Evolutionary conservation across 2,888 invertebrate genomes (phyloP).

Genomic region (Punctoribates punctum): DNA sequence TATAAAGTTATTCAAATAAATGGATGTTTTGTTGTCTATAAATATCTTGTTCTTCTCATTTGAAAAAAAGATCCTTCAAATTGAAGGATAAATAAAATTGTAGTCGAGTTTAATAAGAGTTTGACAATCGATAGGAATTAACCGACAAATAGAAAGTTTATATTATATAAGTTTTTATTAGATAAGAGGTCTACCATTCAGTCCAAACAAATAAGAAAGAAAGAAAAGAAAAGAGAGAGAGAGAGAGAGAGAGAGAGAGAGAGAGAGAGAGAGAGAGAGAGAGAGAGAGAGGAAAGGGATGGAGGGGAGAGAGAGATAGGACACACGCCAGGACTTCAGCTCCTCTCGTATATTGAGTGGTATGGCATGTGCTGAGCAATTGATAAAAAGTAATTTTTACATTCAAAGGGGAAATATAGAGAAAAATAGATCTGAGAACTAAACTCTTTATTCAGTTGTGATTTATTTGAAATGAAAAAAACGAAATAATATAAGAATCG

Average conservation of each 20-base stretch:
- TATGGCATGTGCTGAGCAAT: constrained; percentile 3
- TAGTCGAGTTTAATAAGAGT: no score
- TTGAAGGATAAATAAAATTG: no score
- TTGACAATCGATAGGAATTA: no score
- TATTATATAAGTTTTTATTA: background rate
- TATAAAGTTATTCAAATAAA: no score
- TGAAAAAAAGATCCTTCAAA: no score
- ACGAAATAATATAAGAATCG: background rate
- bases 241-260: no score
- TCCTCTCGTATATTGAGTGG: background rate
- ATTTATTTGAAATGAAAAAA: background rate
- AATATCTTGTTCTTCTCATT: no score
- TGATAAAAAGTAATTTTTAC: constrained; percentile 23
- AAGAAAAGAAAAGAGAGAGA: no score
- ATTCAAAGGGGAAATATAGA: background rate
- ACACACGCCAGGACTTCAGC: no score
- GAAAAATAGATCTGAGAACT: background rate
- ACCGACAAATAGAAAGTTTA: no score
- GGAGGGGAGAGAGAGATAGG: background rate
- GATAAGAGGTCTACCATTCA: constrained; percentile 15
- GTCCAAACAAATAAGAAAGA: background rate
- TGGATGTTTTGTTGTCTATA: no score
- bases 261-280: no score
- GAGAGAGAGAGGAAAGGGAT: background rate
- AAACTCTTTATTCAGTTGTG: constrained; percentile 2